Percentiles rank a stretch among this genome's conserved stretches.
phyloP scores from a whole-genome alignment of 2,888 invertebrate species.

The Crepidodera aurea region DNA sequence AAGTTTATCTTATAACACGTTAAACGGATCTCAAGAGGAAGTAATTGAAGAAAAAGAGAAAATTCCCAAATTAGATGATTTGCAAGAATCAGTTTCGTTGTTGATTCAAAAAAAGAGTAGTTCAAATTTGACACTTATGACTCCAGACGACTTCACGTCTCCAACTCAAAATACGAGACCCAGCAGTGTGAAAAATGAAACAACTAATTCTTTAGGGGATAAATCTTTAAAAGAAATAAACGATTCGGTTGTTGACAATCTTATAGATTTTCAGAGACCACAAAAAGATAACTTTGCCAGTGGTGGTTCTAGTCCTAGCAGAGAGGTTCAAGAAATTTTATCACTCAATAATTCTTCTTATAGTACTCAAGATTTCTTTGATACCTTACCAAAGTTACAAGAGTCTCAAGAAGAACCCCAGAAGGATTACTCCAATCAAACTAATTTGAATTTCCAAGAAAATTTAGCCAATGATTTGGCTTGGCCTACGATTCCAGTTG shows the following conservation, averaged over 20 bases:
- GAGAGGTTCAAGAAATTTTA: slow-evolving; percentile 89
- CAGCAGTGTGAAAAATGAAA: slow-evolving; percentile 52
- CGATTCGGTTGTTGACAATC: slow-evolving; percentile 47
- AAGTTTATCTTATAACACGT: slow-evolving; percentile 43
- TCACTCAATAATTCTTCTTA: slow-evolving; percentile 67
- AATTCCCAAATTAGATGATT: slow-evolving; percentile 55
- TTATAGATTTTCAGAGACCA: slow-evolving; percentile 53
- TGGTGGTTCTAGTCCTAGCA: slow-evolving; percentile 88
- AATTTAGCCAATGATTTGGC: slow-evolving; percentile 35
- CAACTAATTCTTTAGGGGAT: slow-evolving; percentile 1
- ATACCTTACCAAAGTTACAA: slow-evolving; percentile 52
- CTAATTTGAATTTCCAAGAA: slow-evolving; percentile 36
- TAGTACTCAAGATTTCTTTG: slow-evolving; percentile 55
- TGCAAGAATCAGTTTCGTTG: slow-evolving; percentile 57
- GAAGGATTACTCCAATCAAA: slow-evolving; percentile 40
- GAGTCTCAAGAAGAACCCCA: slow-evolving; percentile 44
- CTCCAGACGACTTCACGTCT: slow-evolving; percentile 84
- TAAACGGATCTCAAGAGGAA: slow-evolving; percentile 26
- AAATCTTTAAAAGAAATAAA: slow-evolving; percentile 13
- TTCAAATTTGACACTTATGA: slow-evolving; percentile 75
- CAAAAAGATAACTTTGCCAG: slow-evolving; percentile 68
- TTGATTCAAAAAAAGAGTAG: slow-evolving; percentile 56
- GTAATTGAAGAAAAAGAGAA: slow-evolving; percentile 44
- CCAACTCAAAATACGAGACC: slow-evolving; percentile 60
- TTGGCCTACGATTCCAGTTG: slow-evolving; percentile 51